A percentile compares a stretch with the other conserved stretches of the same genome.
These are phyloP conservation scores for Garrulus glandarius DNA, from an alignment of 2,797 vertebrate species.

Conservation along the genomic window DNA sequence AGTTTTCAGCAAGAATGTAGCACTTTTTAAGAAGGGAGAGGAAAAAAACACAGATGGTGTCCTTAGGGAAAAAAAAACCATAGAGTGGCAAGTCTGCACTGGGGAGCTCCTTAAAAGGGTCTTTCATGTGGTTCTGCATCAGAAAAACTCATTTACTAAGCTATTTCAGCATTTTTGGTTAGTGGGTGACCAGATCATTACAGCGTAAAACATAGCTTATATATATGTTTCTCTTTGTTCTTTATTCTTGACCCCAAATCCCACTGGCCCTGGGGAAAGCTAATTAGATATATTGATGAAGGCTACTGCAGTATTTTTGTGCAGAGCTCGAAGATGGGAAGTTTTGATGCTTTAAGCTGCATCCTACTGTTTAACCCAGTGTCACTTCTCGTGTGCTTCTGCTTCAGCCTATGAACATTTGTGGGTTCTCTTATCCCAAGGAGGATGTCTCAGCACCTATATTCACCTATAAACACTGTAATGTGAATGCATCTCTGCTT, in stretches of 20 bases:
- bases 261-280: not conserved
- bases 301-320: not conserved
- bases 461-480: not conserved
- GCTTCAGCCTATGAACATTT: not conserved
- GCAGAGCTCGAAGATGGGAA: not conserved
- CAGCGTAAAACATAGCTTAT: not conserved
- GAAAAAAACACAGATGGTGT: not conserved
- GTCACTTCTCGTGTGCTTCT: not conserved
- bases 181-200: constrained; percentile 3
- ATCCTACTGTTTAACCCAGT: not conserved
- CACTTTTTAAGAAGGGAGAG: not conserved
- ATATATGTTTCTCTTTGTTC: constrained; percentile 1
- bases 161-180: constrained; percentile 30
- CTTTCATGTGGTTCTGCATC: constrained; percentile 25
- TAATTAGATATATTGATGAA: not conserved
- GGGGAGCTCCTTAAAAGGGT: not conserved
- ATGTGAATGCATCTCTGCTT: not conserved
- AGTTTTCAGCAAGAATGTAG: not conserved
- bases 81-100: not conserved
- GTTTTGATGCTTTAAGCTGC: not conserved
- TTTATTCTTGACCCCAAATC: not conserved
- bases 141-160: not conserved
- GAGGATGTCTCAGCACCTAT: not conserved
- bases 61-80: not conserved
- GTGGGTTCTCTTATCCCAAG: not conserved